Base-by-base conservation (phyloP, 2,113 vertebrate genomes). In the Talpa occidentalis region DNA sequence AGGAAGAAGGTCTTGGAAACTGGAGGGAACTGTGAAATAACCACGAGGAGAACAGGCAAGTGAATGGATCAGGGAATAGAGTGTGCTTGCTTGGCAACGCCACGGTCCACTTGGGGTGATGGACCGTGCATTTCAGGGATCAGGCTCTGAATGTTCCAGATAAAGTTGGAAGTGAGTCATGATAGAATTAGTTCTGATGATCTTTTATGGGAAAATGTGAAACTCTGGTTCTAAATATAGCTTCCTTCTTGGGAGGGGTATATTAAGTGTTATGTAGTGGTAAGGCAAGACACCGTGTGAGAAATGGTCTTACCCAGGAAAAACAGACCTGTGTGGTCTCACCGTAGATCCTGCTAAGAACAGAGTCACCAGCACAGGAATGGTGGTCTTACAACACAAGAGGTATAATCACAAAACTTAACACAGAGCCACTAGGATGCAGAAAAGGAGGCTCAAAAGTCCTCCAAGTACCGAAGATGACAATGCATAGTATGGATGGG, bases 161-260 rank as follows among this genome's bases (percentile, higher is more conserved):
- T 47, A 54, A 90, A 84, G 77, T 90, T 90, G 44, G 40, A 94
- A 77, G 24, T n/a, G 40, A 94, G 28, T 44, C 54, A 87, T 35
- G 19, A 92, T 59, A 52, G 54, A 84, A 92, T 95, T 92, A 90
- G 47, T 84, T 37, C 60, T 59, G n/a, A 64, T 94, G 60, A 90
- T 77, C 49, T 81, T 93, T 95, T 60, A 92, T 81, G 73, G 28
- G 52, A 69, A 77, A 79, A 94, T 28, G 64, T 91, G 62, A 72
- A 92, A 79, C 67, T 49, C 47, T 89, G 42, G 2, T 67, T 87
- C 28, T 87, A 77, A 90, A 90, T 62, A 88, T 78, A 84, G 5
- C 30, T 7, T 88, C 37, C 35, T 88, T 54, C 70, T 77, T 89
- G 69, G 26, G 54, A 24, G 52, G 6, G 6, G 24, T 92, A 60